These are phyloP conservation scores for Peromyscus polionotus DNA, from an alignment of 2,113 vertebrate species.

Conservation along the genomic window DNA sequence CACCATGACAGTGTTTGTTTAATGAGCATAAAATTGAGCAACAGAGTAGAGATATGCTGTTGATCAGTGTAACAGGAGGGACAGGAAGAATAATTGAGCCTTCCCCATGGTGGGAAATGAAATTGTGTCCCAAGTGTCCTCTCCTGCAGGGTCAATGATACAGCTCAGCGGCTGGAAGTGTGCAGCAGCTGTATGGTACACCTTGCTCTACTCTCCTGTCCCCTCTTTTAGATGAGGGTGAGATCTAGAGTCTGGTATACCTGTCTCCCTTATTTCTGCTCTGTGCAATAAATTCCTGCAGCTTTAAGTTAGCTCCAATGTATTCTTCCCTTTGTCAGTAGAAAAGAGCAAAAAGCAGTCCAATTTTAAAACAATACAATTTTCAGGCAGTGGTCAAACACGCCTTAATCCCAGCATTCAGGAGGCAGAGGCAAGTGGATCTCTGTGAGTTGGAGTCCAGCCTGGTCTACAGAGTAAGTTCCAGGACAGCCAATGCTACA, in stretches of 20 bases:
- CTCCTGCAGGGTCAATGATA: neutral
- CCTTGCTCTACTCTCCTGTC: neutral
- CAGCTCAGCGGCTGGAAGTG: neutral
- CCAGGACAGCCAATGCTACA: neutral
- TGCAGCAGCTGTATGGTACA: neutral
- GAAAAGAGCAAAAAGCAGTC: neutral
- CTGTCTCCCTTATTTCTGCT: neutral
- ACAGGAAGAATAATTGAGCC: neutral
- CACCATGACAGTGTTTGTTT: neutral
- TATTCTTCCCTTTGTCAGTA: neutral
- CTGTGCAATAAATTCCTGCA: neutral
- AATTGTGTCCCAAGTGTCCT: neutral
- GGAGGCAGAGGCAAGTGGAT: neutral
- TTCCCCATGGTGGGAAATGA: neutral
- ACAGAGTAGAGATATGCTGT: no score
- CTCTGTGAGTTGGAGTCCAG: neutral
- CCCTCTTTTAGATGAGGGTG: neutral
- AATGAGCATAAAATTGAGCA: neutral
- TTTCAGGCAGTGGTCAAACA: neutral
- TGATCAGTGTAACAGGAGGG: neutral
- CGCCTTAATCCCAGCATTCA: neutral
- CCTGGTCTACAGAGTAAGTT: neutral
- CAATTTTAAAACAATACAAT: neutral
- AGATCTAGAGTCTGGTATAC: neutral
- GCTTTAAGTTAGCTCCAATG: neutral